Evolutionary conservation across 2,888 invertebrate species (phyloP).

Genomic region (Alsophila aescularia): DNA sequence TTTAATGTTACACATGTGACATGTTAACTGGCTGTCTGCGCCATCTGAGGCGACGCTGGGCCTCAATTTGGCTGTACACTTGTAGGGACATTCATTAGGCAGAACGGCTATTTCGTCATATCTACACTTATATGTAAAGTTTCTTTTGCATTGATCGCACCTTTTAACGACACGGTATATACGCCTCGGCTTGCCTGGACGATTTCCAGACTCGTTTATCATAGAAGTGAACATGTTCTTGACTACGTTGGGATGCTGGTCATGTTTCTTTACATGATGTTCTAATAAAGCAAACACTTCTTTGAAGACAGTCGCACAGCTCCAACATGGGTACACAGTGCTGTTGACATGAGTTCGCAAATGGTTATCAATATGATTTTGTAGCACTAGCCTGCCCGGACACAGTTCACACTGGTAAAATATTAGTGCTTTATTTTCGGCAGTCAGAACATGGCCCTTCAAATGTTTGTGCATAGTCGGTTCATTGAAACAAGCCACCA

Average conservation of each 20-base stretch:
- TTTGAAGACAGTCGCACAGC: slow-evolving; percentile 57
- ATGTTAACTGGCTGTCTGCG: slow-evolving; percentile 46
- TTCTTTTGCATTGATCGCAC: slow-evolving; percentile 65
- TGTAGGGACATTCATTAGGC: slow-evolving; percentile 68
- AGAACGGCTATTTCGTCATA: slow-evolving; percentile 59
- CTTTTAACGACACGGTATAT: slow-evolving; percentile 64
- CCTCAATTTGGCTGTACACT: slow-evolving; percentile 50
- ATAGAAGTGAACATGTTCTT: slow-evolving; percentile 37
- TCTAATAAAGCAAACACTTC: slow-evolving; percentile 51
- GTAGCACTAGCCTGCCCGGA: slow-evolving; percentile 64
- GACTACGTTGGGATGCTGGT: slow-evolving; percentile 33
- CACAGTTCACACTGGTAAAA: slow-evolving; percentile 72
- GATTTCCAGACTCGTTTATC: slow-evolving; percentile 33
- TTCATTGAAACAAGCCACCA: slow-evolving; percentile 67
- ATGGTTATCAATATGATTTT: slow-evolving; percentile 63
- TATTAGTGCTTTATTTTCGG: slow-evolving; percentile 43
- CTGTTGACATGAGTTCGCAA: slow-evolving; percentile 54
- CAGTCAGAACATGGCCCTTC: slow-evolving; percentile 42
- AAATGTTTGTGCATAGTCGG: slow-evolving; percentile 67
- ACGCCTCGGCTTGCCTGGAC: slow-evolving; percentile 28
- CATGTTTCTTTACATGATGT: slow-evolving; percentile 60
- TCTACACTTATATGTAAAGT: slow-evolving; percentile 66
- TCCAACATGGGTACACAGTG: slow-evolving; percentile 67
- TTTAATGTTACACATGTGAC: slow-evolving; percentile 61
- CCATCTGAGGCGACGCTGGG: slow-evolving; percentile 30